Percentiles rank a stretch among this genome's conserved stretches.
Conservation (phyloP, 92 coral and sea anemone species). For the Ricordea florida region DNA sequence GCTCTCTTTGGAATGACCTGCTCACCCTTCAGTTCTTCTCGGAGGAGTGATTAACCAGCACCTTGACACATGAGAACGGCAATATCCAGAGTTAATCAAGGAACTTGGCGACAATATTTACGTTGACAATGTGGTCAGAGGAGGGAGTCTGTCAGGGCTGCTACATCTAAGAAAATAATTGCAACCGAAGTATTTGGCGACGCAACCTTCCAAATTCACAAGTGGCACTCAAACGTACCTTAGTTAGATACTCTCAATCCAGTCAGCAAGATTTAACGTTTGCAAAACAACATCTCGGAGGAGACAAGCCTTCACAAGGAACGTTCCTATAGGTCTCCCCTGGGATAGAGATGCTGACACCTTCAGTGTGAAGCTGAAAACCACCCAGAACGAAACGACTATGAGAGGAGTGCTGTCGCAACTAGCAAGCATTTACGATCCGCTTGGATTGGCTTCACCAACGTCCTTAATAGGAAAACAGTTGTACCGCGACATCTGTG, state of each 20-base stretch:
- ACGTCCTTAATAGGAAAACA: too few relatives aligned
- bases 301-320: constrained; percentile 17
- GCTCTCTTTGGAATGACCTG: constrained; percentile 44
- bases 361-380: too few relatives aligned
- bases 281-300: constrained; percentile 61
- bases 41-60: constrained; percentile 51
- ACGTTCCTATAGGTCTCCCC: too few relatives aligned
- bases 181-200: neutral
- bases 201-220: neutral
- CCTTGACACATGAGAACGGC: constrained; percentile 30
- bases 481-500: too few relatives aligned
- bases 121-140: constrained; percentile 60
- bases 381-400: too few relatives aligned
- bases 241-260: constrained; percentile 18
- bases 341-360: too few relatives aligned
- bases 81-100: constrained; percentile 38
- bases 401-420: too few relatives aligned
- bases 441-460: neutral
- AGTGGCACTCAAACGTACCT: constrained; percentile 13
- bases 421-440: too few relatives aligned
- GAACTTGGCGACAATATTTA: constrained; percentile 32
- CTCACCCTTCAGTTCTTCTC: constrained; percentile 58
- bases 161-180: constrained; percentile 28
- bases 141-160: constrained; percentile 20
- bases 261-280: constrained; percentile 32